Base-by-base conservation (phyloP, 2,797 vertebrate genomes). In the Sebastes wilsoni region DNA sequence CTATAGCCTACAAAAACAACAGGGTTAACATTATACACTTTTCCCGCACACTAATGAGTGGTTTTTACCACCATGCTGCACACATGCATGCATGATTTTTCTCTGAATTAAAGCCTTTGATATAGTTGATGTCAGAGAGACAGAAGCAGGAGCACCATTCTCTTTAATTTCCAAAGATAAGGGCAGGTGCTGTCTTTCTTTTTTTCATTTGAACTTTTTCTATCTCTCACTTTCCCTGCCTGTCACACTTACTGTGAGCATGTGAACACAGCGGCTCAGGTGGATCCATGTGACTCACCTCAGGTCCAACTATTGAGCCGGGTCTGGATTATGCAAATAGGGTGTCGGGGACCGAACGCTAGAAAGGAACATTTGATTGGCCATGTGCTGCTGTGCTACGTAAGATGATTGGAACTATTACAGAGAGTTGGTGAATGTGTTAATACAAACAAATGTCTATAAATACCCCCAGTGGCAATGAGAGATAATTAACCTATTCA, bases 251-350 rank as follows among this genome's bases (percentile, higher is more conserved):
- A 64, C 16, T 66, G 65, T 49, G 18, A 77, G 68, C 10, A 2
- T 20, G 72, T 60, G 66, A 87, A 61, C 34, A 28, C 66, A 77
- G 74, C 32, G n/a, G 77, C 75, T 85, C 74, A 85, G 83, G 74
- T 88, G 58, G 73, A 81, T 23, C 67, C 90, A 88, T 79, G 89
- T 89, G 86, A 90, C 61, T 22, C 61, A 69, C 71, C 62, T 73
- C 23, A 70, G 76, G 83, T 79, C 77, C 79, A 85, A 72, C 86
- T 67, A 52, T 54, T 81, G 75, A 85, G 76, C 73, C 75, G 85
- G 85, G 89, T 93, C 84, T 92, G 84, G 89, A 92, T 93, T 93
- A 92, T 91, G 86, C 85, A 89, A 91, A 91, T 87, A 25, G 65
- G 27, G 67, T 75, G 77, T 68, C 30, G 10, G 72, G 72, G 77